These are phyloP conservation scores for Tapera naevia DNA, from an alignment of 2,797 vertebrate genomes.

Conservation along the genomic window DNA sequence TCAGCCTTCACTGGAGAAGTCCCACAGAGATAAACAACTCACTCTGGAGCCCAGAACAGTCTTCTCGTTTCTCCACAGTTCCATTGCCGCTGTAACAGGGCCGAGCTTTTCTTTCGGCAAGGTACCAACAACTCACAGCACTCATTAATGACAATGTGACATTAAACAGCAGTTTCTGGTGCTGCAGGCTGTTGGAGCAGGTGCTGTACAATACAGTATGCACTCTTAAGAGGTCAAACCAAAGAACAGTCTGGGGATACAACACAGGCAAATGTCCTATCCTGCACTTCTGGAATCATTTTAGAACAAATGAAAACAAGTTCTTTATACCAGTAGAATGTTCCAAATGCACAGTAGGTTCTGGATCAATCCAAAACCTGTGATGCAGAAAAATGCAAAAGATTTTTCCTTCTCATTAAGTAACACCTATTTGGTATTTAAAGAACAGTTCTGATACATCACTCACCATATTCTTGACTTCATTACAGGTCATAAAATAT, in stretches of 20 bases:
- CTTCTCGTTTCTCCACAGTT: neutral
- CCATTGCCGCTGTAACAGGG: neutral
- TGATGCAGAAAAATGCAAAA: neutral
- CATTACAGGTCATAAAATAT: neutral
- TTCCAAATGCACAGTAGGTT: neutral
- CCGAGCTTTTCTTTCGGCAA: neutral
- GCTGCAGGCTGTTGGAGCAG: neutral
- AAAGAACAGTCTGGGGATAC: neutral
- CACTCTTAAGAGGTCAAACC: neutral
- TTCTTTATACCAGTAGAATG: neutral
- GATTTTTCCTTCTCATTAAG: neutral
- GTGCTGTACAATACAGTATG: neutral
- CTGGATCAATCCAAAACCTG: neutral
- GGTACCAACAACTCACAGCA: neutral
- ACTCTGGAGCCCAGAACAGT: neutral
- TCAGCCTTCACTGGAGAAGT: neutral
- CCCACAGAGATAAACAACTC: neutral
- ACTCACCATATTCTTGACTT: constrained; percentile 11
- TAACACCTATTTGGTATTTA: neutral
- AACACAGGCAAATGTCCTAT: neutral
- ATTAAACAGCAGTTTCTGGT: neutral
- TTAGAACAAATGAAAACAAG: neutral
- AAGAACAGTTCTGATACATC: neutral
- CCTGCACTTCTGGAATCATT: neutral
- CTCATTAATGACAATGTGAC: neutral